Evolutionary conservation across 2,888 invertebrate species (phyloP).

Genomic region (Drosophila subsilvestris): DNA sequence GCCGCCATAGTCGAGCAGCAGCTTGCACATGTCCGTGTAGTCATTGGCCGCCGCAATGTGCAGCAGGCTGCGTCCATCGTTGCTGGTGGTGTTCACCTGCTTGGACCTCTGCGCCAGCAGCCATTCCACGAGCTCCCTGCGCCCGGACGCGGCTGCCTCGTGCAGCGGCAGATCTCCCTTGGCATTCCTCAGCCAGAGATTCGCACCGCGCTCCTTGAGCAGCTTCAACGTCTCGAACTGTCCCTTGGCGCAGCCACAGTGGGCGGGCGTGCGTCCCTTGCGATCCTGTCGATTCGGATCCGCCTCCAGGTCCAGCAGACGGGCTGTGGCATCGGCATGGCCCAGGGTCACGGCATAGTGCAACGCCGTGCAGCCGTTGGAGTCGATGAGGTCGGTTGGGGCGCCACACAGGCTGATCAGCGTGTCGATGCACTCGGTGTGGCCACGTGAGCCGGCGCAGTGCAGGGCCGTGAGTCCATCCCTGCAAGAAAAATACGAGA

Average conservation of each 20-base stretch:
- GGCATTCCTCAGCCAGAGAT: conserved; percentile 95
- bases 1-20: conserved; percentile 92
- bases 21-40: conserved; percentile 96
- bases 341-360: conserved; percentile 98
- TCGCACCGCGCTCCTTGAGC: conserved; percentile 90
- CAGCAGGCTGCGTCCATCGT: conserved; percentile 95
- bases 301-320: conserved; percentile 94
- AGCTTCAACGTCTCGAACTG: conserved; percentile 94
- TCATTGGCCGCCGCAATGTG: conserved; percentile 98
- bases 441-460: conserved; percentile 98
- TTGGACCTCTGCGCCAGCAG: conserved; percentile 92
- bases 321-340: conserved; percentile 95
- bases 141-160: conserved; percentile 96
- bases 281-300: conserved; percentile 96
- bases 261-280: conserved; percentile 95
- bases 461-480: conserved; percentile 98
- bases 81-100: conserved; percentile 94
- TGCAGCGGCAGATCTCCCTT: conserved; percentile 98
- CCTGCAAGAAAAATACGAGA: conserved; percentile 85
- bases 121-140: conserved; percentile 95
- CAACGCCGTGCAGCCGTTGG: conserved; percentile 97
- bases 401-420: conserved; percentile 94
- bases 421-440: conserved; percentile 95
- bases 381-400: conserved; percentile 94
- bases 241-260: conserved; percentile 98